Evolutionary conservation across 2,888 invertebrate genomes (phyloP), one percentile per base, ranked within the genome.

Genomic region (Eupeodes latifasciatus): DNA sequence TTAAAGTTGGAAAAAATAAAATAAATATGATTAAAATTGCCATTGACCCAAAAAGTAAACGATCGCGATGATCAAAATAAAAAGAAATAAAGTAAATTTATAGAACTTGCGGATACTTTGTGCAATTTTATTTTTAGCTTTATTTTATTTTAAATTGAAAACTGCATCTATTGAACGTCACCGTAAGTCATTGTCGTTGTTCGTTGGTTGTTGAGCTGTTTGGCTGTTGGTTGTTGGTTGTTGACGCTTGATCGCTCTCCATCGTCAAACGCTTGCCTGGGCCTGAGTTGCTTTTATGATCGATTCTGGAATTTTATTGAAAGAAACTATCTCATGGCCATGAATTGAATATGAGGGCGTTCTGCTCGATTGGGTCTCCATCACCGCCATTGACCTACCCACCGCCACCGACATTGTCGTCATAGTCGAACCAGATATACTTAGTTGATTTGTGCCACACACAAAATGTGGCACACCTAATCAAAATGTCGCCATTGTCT

Each of bases 401-500:
- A 87, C 87, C 53, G 34, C 36, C 53, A 5, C 3, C 19, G 9
- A 19, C 9, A 11, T 19, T 44, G 40, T 76, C 80, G 79, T 67
- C 40, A 6, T 40, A 2, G 47, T n/a, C 67, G 84, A 81, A 74
- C 87, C 72, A 87, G 83, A 84, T 87, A 87, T 40, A 40, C 64
- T 76, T 47, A 44, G 57, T 81, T 84, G 80, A 84, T 87, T 87
- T 83, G 87, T 62, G 77, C 84, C 87, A 80, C 67, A 87, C 86
- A 72, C 72, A 72, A 84, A 87, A 84, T 84, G 87, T 71, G 87
- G 74, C 87, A 87, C 87, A 87, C 87, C 87, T 87, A 80, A 87
- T 87, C 87, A 84, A 87, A 87, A 87, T 87, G 87, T 87, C 87
- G 87, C 87, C 87, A 87, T 87, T 87, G 83, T 87, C 72, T 72